These are phyloP conservation scores for Clarias macrocephalus DNA, from an alignment of 2,113 vertebrate genomes.

Conservation along the genomic window DNA sequence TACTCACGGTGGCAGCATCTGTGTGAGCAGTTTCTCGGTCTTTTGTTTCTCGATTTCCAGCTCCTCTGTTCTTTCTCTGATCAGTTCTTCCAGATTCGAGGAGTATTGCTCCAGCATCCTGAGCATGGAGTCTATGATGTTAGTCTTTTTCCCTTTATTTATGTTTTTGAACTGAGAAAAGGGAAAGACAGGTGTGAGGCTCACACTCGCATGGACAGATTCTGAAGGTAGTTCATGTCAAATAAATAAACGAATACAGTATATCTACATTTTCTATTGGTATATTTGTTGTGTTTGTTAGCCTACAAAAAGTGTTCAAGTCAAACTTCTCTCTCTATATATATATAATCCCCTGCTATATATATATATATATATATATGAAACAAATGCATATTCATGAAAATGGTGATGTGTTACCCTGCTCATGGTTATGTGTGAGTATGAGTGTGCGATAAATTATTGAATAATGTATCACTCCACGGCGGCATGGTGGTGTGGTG, in stretches of 20 bases:
- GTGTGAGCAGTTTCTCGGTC: constrained; percentile 78
- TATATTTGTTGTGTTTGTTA: neutral
- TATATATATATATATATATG: too few species aligned
- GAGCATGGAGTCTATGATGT: constrained; percentile 71
- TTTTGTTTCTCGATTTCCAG: constrained; percentile 81
- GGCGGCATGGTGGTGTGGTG: neutral
- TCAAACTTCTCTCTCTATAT: too few species aligned
- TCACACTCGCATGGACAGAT: neutral
- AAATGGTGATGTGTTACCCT: neutral
- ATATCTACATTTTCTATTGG: neutral
- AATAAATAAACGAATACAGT: neutral
- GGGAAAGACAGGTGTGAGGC: neutral
- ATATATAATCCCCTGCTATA: too few species aligned
- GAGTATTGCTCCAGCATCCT: constrained; percentile 78
- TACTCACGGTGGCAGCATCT: constrained; percentile 78
- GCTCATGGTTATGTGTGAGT: neutral
- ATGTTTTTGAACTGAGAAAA: constrained; percentile 66
- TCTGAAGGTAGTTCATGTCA: neutral
- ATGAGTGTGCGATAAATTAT: neutral
- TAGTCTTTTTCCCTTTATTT: constrained; percentile 71
- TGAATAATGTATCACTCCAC: neutral
- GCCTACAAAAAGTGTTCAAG: too few species aligned
- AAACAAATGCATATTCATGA: too few species aligned
- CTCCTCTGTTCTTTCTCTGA: constrained; percentile 78
- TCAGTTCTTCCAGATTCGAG: constrained; percentile 79